These are phyloP conservation scores for Punctoribates punctum DNA, from an alignment of 2,888 invertebrate species.

Conservation along the genomic window DNA sequence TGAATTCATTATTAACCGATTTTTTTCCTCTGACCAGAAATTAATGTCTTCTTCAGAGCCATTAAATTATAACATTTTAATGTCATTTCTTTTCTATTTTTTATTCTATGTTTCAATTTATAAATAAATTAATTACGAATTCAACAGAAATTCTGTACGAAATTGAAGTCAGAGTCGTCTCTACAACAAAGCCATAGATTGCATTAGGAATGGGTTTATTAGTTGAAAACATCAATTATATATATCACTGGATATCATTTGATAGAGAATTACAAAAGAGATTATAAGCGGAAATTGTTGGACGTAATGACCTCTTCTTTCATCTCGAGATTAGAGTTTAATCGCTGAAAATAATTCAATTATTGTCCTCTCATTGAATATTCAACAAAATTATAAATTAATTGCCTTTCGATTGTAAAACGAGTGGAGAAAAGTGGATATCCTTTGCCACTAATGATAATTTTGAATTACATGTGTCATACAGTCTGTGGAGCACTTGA, in stretches of 20 bases:
- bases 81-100: background rate
- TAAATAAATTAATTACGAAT: background rate
- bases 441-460: background rate
- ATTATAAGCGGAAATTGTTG: no score
- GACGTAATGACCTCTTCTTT: slow-evolving; percentile 14
- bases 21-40: background rate
- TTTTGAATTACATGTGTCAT: background rate
- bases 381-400: slow-evolving; percentile 16
- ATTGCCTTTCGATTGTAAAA: background rate
- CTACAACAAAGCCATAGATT: background rate
- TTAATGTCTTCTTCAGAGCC: background rate
- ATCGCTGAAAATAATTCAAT: slow-evolving; percentile 7
- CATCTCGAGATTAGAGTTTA: background rate
- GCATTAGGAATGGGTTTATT: background rate
- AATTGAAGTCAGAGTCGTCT: background rate
- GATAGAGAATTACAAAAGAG: no score
- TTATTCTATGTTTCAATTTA: slow-evolving; percentile 4
- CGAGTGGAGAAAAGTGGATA: background rate
- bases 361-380: slow-evolving; percentile 13
- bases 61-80: background rate
- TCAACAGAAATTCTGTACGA: background rate
- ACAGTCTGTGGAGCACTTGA: background rate
- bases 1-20: slow-evolving; percentile 19
- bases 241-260: no score
- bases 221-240: background rate